phyloP scores from a whole-genome alignment of 2,113 vertebrate species.

The Erpornis zantholeuca region DNA sequence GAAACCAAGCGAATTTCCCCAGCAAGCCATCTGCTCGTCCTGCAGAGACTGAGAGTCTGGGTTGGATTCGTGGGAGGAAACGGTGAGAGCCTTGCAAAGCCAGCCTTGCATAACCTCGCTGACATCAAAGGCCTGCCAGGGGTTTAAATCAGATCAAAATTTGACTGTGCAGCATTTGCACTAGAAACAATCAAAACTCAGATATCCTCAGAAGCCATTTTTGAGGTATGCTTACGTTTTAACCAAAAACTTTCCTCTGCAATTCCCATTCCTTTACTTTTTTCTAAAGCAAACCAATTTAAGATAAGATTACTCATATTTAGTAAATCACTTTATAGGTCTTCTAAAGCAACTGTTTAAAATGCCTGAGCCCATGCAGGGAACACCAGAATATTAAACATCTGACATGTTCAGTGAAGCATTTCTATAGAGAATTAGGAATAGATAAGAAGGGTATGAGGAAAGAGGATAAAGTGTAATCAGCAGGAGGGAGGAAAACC shows the following conservation, averaged over 20 bases:
- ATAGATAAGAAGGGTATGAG: not conserved
- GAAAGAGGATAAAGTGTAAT: not conserved
- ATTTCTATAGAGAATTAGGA: conserved; percentile 9
- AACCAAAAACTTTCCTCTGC: not conserved
- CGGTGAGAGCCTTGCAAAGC: not conserved
- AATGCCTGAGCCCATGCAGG: not conserved
- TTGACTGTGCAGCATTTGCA: not conserved
- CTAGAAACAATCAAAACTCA: not conserved
- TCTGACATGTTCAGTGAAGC: not conserved
- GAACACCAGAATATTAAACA: not conserved
- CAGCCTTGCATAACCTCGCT: conserved; percentile 20
- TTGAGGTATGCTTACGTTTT: not conserved
- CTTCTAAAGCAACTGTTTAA: not conserved
- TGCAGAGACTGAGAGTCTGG: conserved; percentile 40
- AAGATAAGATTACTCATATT: not conserved
- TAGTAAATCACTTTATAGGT: not conserved
- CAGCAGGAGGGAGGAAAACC: not conserved
- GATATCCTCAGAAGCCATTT: not conserved
- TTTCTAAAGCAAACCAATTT: not conserved
- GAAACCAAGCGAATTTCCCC: not conserved
- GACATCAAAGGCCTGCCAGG: conserved; percentile 34
- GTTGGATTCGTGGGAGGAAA: conserved; percentile 1
- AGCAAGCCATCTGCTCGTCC: not conserved
- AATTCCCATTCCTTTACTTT: not conserved
- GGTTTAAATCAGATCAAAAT: not conserved